These are phyloP conservation scores for Drosophila lacteicornis DNA, from an alignment of 1,140 invertebrate species.

Conservation along the genomic window DNA sequence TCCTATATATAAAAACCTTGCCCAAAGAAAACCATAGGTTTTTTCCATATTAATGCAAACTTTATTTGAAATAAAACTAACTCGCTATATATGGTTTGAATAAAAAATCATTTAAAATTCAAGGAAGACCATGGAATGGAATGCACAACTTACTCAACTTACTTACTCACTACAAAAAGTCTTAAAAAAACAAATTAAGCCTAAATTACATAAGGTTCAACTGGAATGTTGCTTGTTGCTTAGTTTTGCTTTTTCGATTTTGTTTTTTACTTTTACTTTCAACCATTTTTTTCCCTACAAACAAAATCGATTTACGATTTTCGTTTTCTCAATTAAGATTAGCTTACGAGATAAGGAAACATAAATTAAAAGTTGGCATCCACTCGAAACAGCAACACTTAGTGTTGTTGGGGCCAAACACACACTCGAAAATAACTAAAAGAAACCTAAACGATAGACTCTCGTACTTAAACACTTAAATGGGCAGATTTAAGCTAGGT, in stretches of 20 bases:
- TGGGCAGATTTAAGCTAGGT: conserved; percentile 24
- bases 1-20: too few relatives aligned
- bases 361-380: conserved; percentile 72
- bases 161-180: conserved; percentile 36
- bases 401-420: conserved; percentile 66
- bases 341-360: conserved; percentile 63
- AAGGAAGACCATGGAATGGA: conserved; percentile 82
- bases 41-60: conserved; percentile 61
- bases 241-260: conserved; percentile 20
- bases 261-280: conserved; percentile 70
- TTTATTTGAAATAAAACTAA: conserved; percentile 72
- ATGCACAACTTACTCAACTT: conserved; percentile 44
- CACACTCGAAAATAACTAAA: conserved; percentile 6
- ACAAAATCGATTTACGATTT: conserved; percentile 62
- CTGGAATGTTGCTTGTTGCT: conserved; percentile 61
- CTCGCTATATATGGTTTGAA: conserved; percentile 39
- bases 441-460: conserved; percentile 65
- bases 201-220: conserved; percentile 59
- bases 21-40: not conserved
- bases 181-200: conserved; percentile 35
- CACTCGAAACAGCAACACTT: conserved; percentile 69
- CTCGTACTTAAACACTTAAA: conserved; percentile 41
- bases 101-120: conserved; percentile 76
- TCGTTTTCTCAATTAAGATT: conserved; percentile 62
- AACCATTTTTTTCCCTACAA: conserved; percentile 72